Evolutionary conservation across 1,140 invertebrate species (phyloP).

Genomic region (Aradophagus sp.): DNA sequence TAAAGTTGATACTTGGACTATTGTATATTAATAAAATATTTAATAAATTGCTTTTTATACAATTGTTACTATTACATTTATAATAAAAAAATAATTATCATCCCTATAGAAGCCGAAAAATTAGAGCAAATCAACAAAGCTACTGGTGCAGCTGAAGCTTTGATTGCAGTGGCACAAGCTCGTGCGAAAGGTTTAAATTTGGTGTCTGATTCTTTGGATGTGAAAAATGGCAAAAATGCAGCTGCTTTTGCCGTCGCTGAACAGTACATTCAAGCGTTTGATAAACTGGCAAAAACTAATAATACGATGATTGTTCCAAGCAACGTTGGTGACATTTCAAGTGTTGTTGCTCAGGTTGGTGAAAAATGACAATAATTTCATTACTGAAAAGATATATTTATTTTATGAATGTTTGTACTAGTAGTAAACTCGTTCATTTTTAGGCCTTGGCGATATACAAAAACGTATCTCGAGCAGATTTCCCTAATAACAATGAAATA

Average conservation of each 20-base stretch:
- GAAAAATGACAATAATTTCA: constrained; percentile 1
- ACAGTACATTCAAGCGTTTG: constrained; percentile 95
- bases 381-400: background rate
- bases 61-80: no score
- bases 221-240: constrained; percentile 87
- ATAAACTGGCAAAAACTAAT: constrained; percentile 92
- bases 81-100: constrained; percentile 8
- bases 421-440: no score
- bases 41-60: no score
- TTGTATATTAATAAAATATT: constrained; percentile 9
- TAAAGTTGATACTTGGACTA: no score
- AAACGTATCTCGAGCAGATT: constrained; percentile 68
- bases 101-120: constrained; percentile 83
- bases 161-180: constrained; percentile 89
- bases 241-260: constrained; percentile 95
- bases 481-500: background rate
- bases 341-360: constrained; percentile 85
- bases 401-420: constrained; percentile 10
- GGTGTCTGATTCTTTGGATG: constrained; percentile 81
- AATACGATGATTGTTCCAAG: constrained; percentile 96
- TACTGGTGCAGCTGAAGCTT: constrained; percentile 89
- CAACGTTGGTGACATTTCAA: constrained; percentile 90
- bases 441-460: constrained; percentile 84
- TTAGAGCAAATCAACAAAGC: constrained; percentile 93
- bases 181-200: constrained; percentile 85